Conservation (phyloP, 2,113 vertebrate species). For the Hydrochoerus hydrochaeris region DNA sequence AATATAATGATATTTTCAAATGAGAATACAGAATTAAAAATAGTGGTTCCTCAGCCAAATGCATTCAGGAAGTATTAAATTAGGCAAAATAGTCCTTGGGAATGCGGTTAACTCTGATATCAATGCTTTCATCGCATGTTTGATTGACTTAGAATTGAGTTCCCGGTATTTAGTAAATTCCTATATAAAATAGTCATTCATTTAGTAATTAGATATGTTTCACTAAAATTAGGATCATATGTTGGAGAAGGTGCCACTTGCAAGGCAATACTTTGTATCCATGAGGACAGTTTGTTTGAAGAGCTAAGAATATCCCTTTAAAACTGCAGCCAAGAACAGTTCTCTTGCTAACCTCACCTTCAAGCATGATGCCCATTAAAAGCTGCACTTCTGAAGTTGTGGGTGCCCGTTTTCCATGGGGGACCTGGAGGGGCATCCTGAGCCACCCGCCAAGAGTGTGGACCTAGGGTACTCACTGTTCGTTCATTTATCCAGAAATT, state of each 20-base stretch:
- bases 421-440: rapidly evolving
- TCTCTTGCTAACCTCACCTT: not conserved
- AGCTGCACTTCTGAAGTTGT: not conserved
- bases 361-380: not conserved
- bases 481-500: not conserved
- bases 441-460: not conserved
- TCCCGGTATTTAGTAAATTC: not conserved
- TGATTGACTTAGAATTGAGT: not conserved
- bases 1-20: not conserved
- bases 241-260: not conserved
- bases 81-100: not conserved
- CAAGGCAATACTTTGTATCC: not conserved
- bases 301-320: not conserved
- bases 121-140: not conserved
- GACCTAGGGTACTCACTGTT: rapidly evolving
- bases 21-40: not conserved
- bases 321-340: not conserved
- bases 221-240: not conserved
- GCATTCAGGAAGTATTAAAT: not conserved
- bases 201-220: not conserved
- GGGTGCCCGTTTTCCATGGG: rapidly evolving
- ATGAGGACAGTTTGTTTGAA: constrained; percentile 30
- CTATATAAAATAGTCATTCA: constrained; percentile 26
- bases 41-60: not conserved
- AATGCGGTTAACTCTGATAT: not conserved